These are phyloP conservation scores for Tetropium fuscum DNA, from an alignment of 2,888 invertebrate species.

Conservation along the genomic window DNA sequence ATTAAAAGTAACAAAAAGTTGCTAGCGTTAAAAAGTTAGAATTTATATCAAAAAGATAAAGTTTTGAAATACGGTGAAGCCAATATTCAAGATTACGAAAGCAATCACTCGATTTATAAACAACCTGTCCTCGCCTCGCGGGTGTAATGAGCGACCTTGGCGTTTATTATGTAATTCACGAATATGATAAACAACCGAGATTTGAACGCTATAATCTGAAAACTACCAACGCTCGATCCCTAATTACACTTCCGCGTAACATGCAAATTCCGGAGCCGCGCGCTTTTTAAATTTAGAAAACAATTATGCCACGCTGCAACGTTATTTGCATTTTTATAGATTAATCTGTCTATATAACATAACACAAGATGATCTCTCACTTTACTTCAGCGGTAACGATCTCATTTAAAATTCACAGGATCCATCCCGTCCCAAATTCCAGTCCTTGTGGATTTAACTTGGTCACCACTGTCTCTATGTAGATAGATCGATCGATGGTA, in stretches of 20 bases:
- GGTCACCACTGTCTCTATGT: slow-evolving; percentile 15
- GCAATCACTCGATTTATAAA: too few relatives aligned
- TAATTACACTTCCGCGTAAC: slow-evolving; percentile 5
- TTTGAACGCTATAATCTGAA: background rate
- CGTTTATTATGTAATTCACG: background rate
- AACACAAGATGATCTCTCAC: slow-evolving; percentile 20
- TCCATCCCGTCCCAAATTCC: slow-evolving; percentile 9
- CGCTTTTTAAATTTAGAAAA: slow-evolving; percentile 5
- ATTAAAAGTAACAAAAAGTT: too few relatives aligned
- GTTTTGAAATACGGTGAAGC: too few relatives aligned
- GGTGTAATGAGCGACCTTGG: background rate
- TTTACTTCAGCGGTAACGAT: slow-evolving; percentile 5
- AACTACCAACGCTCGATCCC: background rate
- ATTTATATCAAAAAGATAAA: too few relatives aligned
- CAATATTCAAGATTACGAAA: too few relatives aligned
- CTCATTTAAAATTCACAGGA: slow-evolving; percentile 23
- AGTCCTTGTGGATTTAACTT: slow-evolving; percentile 14
- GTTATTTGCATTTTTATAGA: slow-evolving; percentile 36
- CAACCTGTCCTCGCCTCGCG: too few relatives aligned
- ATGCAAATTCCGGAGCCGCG: slow-evolving; percentile 2
- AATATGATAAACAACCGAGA: too few relatives aligned
- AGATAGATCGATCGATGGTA: background rate
- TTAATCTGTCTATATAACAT: slow-evolving; percentile 24
- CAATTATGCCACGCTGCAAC: slow-evolving; percentile 12
- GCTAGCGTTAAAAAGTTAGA: too few relatives aligned